Base-by-base conservation (phyloP, 2,113 vertebrate species). In the Catharus fuscescens region DNA sequence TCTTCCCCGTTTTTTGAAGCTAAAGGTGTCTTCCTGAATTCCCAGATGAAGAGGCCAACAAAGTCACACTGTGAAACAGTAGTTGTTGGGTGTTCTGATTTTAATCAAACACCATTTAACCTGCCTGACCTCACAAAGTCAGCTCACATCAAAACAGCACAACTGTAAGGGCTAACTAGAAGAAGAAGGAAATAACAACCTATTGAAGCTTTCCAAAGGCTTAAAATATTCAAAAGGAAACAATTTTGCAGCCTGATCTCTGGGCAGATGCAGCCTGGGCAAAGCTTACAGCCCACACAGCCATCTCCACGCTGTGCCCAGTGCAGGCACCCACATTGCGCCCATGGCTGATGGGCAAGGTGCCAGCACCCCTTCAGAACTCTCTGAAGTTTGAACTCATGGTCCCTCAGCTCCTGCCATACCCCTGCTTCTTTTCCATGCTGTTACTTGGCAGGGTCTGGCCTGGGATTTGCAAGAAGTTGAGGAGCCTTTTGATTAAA, bases 61-160 rank as follows among this genome's bases (percentile, higher is more conserved):
- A 61, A 92, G 95, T 85, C 95, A 91, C 94, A 97, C 95, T 95
- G 91, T 92, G 94, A 95, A 94, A 94, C 95, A 93, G 93, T 98
- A 97, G 96, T 96, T 97, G 96, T 97, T 95, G 82, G 97, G 98
- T 97, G 97, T 97, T 98, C 98, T 97, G 98, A 98, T 98, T 98
- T 98, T 98, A 98, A 97, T 98, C 98, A 97, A 98, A 98, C 97
- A 97, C 96, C 96, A 98, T 98, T 98, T 98, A 98, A 98, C 98
- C 98, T 15, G 23, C 86, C 93, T 95, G 97, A 98, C 97, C 98
- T 97, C 95, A 31, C 96, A 93, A 98, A 97, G 97, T 98, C 96
- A 98, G 98, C 92, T 98, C 98, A 96, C 96, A 95, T 94, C 95
- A 91, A 91, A 95, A 96, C 61, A 32, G 34, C 40, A 61, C 88